A percentile compares a stretch with the other conserved stretches of the same genome.
Conservation (phyloP, 2,888 invertebrate genomes). For the Ormyrus thymus region DNA sequence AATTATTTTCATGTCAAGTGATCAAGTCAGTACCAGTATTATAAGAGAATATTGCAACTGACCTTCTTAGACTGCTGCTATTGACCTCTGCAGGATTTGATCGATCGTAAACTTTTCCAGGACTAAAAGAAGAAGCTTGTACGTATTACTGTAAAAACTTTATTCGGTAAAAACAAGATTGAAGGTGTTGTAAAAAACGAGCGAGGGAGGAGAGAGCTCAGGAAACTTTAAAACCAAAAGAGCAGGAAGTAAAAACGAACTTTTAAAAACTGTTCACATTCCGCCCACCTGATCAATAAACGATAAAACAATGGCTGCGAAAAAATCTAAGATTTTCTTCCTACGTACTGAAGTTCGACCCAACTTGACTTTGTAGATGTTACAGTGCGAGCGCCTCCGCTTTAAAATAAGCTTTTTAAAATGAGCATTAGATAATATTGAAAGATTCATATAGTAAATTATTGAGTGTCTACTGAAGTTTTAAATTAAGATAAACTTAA, state of each 20-base stretch:
- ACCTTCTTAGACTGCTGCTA: no score
- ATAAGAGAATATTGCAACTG: no score
- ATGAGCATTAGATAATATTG: no score
- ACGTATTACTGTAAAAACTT: constrained; percentile 16
- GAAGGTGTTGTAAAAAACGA: constrained; percentile 9
- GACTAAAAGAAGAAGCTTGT: constrained; percentile 5
- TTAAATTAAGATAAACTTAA: no score
- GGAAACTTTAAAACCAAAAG: background rate
- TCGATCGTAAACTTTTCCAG: constrained; percentile 17
- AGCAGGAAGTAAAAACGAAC: constrained; percentile 7
- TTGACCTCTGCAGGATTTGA: background rate
- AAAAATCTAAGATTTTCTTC: background rate
- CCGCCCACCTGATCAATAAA: constrained; percentile 13
- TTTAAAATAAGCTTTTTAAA: no score
- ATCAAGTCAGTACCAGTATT: no score
- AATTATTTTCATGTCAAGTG: no score
- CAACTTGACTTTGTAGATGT: no score
- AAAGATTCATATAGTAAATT: no score
- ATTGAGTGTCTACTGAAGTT: no score
- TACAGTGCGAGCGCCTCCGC: no score
- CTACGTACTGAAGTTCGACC: background rate
- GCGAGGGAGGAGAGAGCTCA: background rate
- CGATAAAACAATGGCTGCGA: constrained; percentile 11
- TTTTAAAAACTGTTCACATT: constrained; percentile 6
- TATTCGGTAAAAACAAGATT: constrained; percentile 24